Conservation (phyloP, 2,888 invertebrate genomes). For the Heliconius hortense region DNA sequence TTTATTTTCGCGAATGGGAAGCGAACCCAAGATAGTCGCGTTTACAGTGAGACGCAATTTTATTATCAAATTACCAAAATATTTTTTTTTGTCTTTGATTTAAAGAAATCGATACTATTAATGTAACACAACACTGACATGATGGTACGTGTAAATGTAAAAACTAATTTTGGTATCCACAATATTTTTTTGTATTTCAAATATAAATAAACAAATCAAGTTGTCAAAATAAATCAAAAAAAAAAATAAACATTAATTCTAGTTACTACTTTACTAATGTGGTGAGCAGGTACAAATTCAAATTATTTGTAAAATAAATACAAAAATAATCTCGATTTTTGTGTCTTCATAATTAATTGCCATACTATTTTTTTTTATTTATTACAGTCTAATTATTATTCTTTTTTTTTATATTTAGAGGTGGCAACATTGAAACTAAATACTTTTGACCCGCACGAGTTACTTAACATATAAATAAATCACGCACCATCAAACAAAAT, state of each 20-base stretch:
- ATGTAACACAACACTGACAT: slow-evolving; percentile 35
- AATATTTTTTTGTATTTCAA: slow-evolving; percentile 21
- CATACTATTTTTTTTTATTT: background rate
- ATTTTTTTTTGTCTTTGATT: slow-evolving; percentile 10
- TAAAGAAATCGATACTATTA: background rate
- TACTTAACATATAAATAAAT: slow-evolving; percentile 8
- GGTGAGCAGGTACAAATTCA: background rate
- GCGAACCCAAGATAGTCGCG: background rate
- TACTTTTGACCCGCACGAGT: slow-evolving; percentile 1
- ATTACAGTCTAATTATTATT: slow-evolving; percentile 2
- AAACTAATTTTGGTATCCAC: slow-evolving; percentile 39
- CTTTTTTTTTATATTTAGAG: background rate
- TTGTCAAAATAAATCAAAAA: background rate
- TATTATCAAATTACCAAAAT: background rate
- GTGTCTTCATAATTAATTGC: slow-evolving; percentile 7
- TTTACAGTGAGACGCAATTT: too few relatives aligned
- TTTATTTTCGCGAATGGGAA: background rate
- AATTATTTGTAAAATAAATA: slow-evolving; percentile 21
- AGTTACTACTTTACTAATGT: background rate
- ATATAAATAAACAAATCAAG: slow-evolving; percentile 4
- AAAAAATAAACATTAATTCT: background rate
- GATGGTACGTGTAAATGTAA: slow-evolving; percentile 31
- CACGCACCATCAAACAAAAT: slow-evolving; percentile 27
- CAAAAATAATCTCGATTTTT: slow-evolving; percentile 19
- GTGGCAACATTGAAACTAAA: slow-evolving; percentile 1